Evolutionary conservation across 1,140 invertebrate species (phyloP), one percentile per base, ranked within the genome.

Genomic region (Bombus cullumanus): DNA sequence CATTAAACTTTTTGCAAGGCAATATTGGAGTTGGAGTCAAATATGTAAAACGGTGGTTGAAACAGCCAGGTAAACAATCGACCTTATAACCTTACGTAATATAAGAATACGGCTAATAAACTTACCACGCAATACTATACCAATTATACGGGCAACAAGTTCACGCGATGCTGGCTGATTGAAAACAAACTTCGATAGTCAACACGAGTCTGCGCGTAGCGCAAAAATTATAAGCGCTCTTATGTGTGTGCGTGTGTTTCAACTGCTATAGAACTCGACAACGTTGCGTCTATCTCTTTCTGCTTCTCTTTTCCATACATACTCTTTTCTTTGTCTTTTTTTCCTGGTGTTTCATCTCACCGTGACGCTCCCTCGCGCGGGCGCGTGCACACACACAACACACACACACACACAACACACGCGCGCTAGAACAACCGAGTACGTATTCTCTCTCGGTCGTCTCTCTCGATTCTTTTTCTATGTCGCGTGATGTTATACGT

Each of bases 401-500:
- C 34, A 37, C 34, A 37, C 34, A 34, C 34, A 34, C 2, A 34
- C 12, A 4, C 57, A 28, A 13, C 18, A 1, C 41, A 2, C 10
- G 28, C 76, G 3, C 57, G 39, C n/a, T 39, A 13, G 2, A 34
- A 15, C 41, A 31, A 43, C 10, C 6, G 3, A 12, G 9, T 41
- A 25, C 6, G 31, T 74, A 34, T 25, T 57, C 25, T 34, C 53
- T 47, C 64, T 69, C 64, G n/a, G 12, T 79, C 25, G 18, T 39
- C 68, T 22, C 73, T 72, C 69, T 59, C 59, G 59, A 37, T 39
- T 28, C 31, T 39, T 62, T 41, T 53, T 57, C 53, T 76, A 66
- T 64, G 62, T 85, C 85, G 83, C 71, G 75, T 69, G 85, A 87
- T 81, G 80, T 81, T 84, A 53, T 91, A 91, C 88, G 90, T 91